A percentile compares a stretch with the other conserved stretches of the same genome.
phyloP scores from a whole-genome alignment of 2,113 vertebrate species.

The sheep (Ovis aries) region DNA sequence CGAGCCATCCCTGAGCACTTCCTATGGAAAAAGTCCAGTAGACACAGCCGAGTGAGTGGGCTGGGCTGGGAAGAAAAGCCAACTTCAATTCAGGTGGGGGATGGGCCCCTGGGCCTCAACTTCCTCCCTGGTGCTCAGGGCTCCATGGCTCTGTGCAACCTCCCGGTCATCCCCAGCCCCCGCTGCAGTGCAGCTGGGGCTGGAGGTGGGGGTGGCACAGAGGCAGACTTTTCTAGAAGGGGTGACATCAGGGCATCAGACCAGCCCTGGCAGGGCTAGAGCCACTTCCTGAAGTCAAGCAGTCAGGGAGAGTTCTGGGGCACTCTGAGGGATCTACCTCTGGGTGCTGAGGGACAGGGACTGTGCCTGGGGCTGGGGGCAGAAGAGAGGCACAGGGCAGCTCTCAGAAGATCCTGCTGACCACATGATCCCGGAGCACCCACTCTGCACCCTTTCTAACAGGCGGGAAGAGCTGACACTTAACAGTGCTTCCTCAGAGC shows the following conservation, averaged over 20 bases:
- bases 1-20: neutral
- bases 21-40: neutral
- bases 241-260: neutral
- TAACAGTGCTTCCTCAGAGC: neutral
- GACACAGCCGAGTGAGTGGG: neutral
- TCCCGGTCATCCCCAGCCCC: accelerated
- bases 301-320: neutral
- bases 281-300: neutral
- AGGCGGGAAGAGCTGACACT: neutral
- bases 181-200: neutral
- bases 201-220: neutral
- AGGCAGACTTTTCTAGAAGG: neutral
- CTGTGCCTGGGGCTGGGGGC: neutral
- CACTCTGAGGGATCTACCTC: neutral
- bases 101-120: neutral
- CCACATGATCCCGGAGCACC: neutral
- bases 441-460: neutral
- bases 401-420: neutral
- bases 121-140: neutral
- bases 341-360: neutral
- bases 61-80: neutral
- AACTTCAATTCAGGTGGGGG: neutral
- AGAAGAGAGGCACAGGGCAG: neutral
- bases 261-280: neutral
- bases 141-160: neutral